phyloP scores from a whole-genome alignment of 2,113 vertebrate genomes.

The Psilopogon haemacephalus region DNA sequence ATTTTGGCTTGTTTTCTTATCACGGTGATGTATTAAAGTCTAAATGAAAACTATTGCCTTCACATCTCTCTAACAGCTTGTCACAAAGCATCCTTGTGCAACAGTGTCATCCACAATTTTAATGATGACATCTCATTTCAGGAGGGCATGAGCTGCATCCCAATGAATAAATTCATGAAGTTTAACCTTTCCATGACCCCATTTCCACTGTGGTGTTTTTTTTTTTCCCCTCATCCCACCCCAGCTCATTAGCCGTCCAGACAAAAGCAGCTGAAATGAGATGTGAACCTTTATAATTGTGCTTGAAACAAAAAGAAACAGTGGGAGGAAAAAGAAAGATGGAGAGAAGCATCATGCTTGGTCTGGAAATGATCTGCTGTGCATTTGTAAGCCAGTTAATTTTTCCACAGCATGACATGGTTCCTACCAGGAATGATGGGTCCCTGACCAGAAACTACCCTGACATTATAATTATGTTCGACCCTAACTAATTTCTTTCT shows the following conservation, averaged over 20 bases:
- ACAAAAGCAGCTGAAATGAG: slow-evolving; percentile 37
- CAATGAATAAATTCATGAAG: slow-evolving; percentile 69
- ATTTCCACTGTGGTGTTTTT: not conserved
- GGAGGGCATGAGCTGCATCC: slow-evolving; percentile 37
- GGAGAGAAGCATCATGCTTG: not conserved
- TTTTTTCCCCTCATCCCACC: slow-evolving; percentile 8
- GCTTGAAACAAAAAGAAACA: slow-evolving; percentile 46
- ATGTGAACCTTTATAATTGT: not conserved
- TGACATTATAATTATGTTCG: slow-evolving; percentile 21
- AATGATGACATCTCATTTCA: slow-evolving; percentile 70
- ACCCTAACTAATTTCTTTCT: slow-evolving; percentile 36
- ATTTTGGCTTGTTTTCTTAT: not conserved
- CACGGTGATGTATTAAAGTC: not conserved
- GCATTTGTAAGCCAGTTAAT: slow-evolving; percentile 24
- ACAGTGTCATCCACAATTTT: slow-evolving; percentile 59
- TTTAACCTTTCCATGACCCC: slow-evolving; percentile 66
- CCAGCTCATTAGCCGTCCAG: slow-evolving; percentile 60
- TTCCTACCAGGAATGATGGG: not conserved
- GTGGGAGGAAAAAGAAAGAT: slow-evolving; percentile 15
- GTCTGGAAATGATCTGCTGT: slow-evolving; percentile 31
- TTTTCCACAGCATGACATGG: not conserved
- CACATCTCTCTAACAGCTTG: not conserved
- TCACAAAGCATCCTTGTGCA: not conserved
- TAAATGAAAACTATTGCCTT: not conserved
- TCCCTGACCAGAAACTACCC: not conserved